A percentile compares a stretch with the other conserved stretches of the same genome.
These are phyloP conservation scores for Notarius lentiginosus DNA, from an alignment of 2,113 vertebrate genomes.

Conservation along the genomic window DNA sequence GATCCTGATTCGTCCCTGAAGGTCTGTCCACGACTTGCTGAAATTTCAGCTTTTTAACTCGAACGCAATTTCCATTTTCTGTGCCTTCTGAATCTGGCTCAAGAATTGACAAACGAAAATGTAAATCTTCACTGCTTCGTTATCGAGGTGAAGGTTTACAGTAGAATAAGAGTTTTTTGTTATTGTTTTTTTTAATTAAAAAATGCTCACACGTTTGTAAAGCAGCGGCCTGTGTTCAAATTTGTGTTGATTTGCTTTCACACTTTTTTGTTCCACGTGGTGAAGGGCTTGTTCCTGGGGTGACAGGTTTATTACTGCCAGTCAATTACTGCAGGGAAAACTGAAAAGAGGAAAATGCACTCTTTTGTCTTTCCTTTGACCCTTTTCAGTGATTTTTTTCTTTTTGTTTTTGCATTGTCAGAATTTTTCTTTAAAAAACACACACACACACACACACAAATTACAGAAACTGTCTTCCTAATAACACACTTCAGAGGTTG, in stretches of 20 bases:
- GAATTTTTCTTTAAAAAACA: background rate
- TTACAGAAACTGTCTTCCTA: background rate
- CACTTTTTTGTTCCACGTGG: background rate
- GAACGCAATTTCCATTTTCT: background rate
- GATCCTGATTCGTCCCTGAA: background rate
- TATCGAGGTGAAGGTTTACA: background rate
- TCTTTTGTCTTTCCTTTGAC: background rate
- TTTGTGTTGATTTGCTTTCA: background rate
- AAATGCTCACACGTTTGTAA: background rate
- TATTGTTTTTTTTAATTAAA: too few species aligned
- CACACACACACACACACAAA: background rate
- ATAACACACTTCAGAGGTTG: too few species aligned
- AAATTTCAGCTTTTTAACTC: conserved; percentile 4
- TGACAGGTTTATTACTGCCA: background rate
- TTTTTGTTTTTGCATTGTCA: background rate
- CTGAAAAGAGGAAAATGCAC: background rate
- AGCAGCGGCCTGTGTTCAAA: background rate
- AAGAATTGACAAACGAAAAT: background rate
- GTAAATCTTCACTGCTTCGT: background rate
- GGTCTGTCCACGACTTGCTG: background rate
- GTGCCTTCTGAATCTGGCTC: background rate
- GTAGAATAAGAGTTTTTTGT: background rate
- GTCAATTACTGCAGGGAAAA: background rate
- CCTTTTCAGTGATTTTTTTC: background rate
- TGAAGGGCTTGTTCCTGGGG: background rate